These are phyloP conservation scores for Tachycineta bicolor DNA, from an alignment of 2,113 vertebrate species.

Conservation along the genomic window DNA sequence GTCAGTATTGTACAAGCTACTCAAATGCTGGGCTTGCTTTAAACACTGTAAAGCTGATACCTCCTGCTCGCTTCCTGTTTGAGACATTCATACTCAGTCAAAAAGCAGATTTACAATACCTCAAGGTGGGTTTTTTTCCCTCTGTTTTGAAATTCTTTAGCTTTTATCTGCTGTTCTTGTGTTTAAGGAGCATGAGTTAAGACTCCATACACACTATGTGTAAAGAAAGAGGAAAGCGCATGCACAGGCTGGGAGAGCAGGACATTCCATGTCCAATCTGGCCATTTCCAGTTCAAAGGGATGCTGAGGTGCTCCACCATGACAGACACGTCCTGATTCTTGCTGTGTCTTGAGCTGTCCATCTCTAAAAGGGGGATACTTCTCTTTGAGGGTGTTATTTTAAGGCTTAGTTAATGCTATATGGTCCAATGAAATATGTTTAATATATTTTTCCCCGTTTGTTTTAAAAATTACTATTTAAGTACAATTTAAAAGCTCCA, in stretches of 20 bases:
- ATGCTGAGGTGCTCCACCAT: accelerated
- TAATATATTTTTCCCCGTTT: neutral
- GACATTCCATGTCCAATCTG: accelerated
- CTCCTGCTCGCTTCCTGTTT: neutral
- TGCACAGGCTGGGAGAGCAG: neutral
- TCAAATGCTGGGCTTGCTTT: neutral
- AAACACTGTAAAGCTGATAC: neutral
- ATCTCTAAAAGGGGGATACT: neutral
- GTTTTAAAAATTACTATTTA: neutral
- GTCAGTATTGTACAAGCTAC: accelerated
- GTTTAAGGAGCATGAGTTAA: neutral
- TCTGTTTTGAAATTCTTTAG: neutral
- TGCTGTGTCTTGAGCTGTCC: neutral
- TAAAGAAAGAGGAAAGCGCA: neutral
- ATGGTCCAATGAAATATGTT: accelerated
- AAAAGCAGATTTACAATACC: neutral
- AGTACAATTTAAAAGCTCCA: neutral
- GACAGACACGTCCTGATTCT: accelerated
- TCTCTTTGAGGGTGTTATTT: neutral
- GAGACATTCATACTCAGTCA: neutral
- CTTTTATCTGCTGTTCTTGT: neutral
- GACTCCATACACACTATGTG: neutral
- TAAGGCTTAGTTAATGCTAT: neutral
- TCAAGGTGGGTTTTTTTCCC: accelerated
- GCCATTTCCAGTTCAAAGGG: neutral